phyloP scores from a whole-genome alignment of 2,797 vertebrate species.

The Melanotaenia boesemani region DNA sequence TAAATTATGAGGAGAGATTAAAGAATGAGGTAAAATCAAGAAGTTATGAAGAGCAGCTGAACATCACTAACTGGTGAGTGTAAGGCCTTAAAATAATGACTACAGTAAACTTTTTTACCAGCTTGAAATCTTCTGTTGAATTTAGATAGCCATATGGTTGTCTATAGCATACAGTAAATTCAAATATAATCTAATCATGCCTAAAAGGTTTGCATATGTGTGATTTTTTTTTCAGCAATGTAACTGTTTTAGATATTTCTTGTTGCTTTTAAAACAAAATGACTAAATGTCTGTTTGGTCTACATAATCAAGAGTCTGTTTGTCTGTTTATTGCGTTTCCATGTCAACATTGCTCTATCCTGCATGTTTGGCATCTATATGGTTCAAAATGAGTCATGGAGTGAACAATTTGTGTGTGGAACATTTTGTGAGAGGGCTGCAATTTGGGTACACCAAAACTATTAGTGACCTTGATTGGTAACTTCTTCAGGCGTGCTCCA shows the following conservation, averaged over 20 bases:
- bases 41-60: constrained; percentile 22
- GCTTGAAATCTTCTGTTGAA: not conserved
- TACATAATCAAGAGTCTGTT: constrained; percentile 29
- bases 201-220: not conserved
- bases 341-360: constrained; percentile 66
- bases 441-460: constrained; percentile 80
- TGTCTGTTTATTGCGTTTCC: constrained; percentile 71
- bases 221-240: constrained; percentile 2
- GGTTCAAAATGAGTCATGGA: constrained; percentile 72
- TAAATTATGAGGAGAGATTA: constrained; percentile 4
- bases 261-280: not conserved
- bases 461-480: constrained; percentile 60
- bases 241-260: not conserved
- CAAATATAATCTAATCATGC: not conserved
- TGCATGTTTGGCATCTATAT: constrained; percentile 65
- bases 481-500: constrained; percentile 38
- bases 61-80: constrained; percentile 61
- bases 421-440: constrained; percentile 74
- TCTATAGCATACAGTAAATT: not conserved
- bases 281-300: constrained; percentile 2
- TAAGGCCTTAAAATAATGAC: not conserved
- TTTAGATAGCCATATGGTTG: not conserved
- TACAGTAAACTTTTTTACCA: not conserved
- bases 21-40: constrained; percentile 23
- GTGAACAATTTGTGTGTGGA: constrained; percentile 73